Evolutionary conservation across 2,797 vertebrate genomes (phyloP), one percentile per base, ranked within the genome.

Genomic region (Lycodopsis pacificus): DNA sequence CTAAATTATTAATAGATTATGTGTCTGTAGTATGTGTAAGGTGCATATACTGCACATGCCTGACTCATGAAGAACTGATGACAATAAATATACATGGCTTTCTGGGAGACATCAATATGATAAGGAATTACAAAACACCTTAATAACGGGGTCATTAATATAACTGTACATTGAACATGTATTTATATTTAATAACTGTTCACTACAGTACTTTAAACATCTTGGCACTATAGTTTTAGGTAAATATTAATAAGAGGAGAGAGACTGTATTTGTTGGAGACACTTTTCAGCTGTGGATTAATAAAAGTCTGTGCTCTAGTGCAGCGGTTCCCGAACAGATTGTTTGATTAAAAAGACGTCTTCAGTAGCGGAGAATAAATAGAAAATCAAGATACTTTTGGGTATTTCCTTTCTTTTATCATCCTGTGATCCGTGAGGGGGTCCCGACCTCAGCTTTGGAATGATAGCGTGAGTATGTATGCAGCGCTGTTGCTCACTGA

Each of bases 1-100:
- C 27, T 80, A 2, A 66, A 79, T 56, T 68, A 61, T 78, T 27
- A 34, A 68, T 25, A 3, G 15, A 51, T 46, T 49, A 32, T 62
- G 32, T 64, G 8, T 8, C 5, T 12, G 22, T 46, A n/a, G 25
- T 22, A 49, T 53, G 19, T 48, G 20, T 34, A 51, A 15, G 15
- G 8, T 30, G 40, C 4, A 65, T 14, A 70, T 17, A n/a, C 2
- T 10, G 25, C 44, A 36, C n/a, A 48, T 30, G 36, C 11, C 30
- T 46, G 8, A 36, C 34, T 17, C 30, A 34, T 15, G 17, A 57
- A 69, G 42, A 59, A 15, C 14, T 6, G 51, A 69, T n/a, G 10
- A 32, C 25, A 58, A 59, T 44, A 6, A 30, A 22, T 59, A 27
- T 4, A 30, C 19, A 3, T 20, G 22, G 7, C 40, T 56, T 71